Conservation (phyloP, 2,113 vertebrate genomes). For the Pseudorasbora parva region DNA sequence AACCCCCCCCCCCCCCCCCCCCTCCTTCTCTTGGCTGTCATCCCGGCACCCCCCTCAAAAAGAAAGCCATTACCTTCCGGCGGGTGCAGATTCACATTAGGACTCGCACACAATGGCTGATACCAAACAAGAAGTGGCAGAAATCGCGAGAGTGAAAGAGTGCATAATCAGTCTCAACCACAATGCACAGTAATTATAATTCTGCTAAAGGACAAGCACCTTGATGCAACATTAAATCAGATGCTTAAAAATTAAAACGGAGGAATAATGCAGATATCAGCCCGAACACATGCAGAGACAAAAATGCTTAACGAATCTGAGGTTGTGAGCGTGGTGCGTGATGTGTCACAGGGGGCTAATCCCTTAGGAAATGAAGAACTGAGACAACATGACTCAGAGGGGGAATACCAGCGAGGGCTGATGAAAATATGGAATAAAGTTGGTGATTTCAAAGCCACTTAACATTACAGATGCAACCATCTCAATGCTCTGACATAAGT, state of each 20-base stretch:
- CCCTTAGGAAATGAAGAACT: slow-evolving; percentile 52
- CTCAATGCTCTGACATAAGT: neutral
- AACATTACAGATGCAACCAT: slow-evolving; percentile 3
- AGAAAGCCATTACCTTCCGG: slow-evolving; percentile 59
- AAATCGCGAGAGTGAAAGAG: neutral
- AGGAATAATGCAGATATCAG: slow-evolving; percentile 4
- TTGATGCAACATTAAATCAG: slow-evolving; percentile 2
- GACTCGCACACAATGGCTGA: neutral
- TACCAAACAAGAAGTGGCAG: neutral
- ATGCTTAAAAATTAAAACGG: neutral
- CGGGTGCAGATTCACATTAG: slow-evolving; percentile 49
- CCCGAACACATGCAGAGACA: neutral
- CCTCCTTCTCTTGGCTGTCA: slow-evolving; percentile 1
- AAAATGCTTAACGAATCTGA: slow-evolving; percentile 20
- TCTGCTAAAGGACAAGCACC: neutral
- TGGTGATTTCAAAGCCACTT: slow-evolving; percentile 18
- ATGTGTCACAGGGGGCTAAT: slow-evolving; percentile 50
- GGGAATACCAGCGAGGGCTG: slow-evolving; percentile 47
- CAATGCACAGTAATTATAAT: slow-evolving; percentile 20
- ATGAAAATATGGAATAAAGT: slow-evolving; percentile 42
- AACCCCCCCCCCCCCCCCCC: neutral
- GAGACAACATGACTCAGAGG: slow-evolving; percentile 52
- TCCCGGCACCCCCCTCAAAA: slow-evolving; percentile 53
- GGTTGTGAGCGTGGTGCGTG: neutral
- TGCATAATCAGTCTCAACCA: neutral